Percentiles rank a stretch among this genome's conserved stretches.
These are phyloP conservation scores for Circaetus cinerascens DNA, from an alignment of 2,113 vertebrate genomes.

Conservation along the genomic window DNA sequence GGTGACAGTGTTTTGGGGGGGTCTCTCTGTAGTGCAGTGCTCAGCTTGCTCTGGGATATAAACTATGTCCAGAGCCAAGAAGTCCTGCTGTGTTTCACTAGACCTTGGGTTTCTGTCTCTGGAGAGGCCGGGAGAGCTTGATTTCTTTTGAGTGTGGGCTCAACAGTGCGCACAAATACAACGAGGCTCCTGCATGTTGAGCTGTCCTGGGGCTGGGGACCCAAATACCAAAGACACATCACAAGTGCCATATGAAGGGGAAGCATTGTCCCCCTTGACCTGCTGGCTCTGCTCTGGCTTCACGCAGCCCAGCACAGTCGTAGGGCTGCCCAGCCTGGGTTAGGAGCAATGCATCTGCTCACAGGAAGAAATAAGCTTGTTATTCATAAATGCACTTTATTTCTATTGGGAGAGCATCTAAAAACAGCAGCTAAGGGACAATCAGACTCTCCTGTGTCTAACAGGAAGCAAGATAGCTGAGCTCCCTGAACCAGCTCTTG, in stretches of 20 bases:
- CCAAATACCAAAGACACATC: neutral
- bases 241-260: neutral
- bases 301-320: neutral
- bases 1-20: neutral
- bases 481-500: neutral
- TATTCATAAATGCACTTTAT: neutral
- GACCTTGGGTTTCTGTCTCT: neutral
- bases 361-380: neutral
- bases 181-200: accelerated
- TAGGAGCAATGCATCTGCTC: neutral
- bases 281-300: neutral
- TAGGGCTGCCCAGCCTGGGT: accelerated
- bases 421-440: neutral
- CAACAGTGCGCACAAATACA: neutral
- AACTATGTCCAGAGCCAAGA: neutral
- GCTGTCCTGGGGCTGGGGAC: neutral
- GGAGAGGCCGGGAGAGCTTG: neutral
- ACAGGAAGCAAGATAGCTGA: neutral
- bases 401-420: neutral
- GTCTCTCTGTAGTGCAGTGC: neutral
- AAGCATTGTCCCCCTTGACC: neutral
- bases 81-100: neutral
- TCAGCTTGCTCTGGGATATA: neutral
- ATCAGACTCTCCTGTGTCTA: neutral
- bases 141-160: neutral